These are phyloP conservation scores for Aldrovandia affinis DNA, from an alignment of 2,797 vertebrate genomes.

Conservation along the genomic window DNA sequence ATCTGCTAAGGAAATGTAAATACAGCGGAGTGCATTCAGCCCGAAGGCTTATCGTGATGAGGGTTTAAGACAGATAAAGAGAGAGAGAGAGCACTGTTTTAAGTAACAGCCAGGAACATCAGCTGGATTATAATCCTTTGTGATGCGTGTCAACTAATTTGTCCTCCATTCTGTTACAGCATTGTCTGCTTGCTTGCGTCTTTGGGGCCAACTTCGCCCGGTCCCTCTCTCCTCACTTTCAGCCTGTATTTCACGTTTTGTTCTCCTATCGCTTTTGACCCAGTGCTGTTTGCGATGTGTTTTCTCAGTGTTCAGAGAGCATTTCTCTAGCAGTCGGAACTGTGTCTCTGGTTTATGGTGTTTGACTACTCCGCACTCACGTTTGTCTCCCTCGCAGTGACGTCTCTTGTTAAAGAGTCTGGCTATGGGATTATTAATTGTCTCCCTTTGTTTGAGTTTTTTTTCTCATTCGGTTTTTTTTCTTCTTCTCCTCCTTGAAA, in stretches of 20 bases:
- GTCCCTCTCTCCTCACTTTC: constrained; percentile 60
- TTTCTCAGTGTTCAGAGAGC: constrained; percentile 35
- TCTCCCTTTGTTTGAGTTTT: constrained; percentile 31
- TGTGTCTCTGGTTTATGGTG: constrained; percentile 23
- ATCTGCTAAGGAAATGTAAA: constrained; percentile 49
- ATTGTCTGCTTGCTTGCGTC: constrained; percentile 53
- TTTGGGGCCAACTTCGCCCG: constrained; percentile 36
- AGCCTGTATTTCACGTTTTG: constrained; percentile 36
- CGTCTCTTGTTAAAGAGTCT: constrained; percentile 63
- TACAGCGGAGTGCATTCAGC: constrained; percentile 41
- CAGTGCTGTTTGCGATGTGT: constrained; percentile 14
- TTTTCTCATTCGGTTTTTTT: constrained; percentile 34
- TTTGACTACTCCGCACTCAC: constrained; percentile 29
- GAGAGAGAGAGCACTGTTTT: constrained; percentile 57
- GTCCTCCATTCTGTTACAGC: constrained; percentile 53
- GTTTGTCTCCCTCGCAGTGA: constrained; percentile 61
- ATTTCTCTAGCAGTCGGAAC: neutral
- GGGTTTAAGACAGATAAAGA: constrained; percentile 52
- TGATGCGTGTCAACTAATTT: constrained; percentile 66
- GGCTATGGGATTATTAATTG: constrained; percentile 50
- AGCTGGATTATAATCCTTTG: constrained; percentile 58
- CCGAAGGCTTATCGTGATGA: constrained; percentile 53
- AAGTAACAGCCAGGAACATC: constrained; percentile 47
- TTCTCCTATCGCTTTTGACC: constrained; percentile 40
- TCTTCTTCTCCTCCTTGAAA: constrained; percentile 44